phyloP scores from a whole-genome alignment of 2,797 vertebrate species.

The Steatocranus sp. region DNA sequence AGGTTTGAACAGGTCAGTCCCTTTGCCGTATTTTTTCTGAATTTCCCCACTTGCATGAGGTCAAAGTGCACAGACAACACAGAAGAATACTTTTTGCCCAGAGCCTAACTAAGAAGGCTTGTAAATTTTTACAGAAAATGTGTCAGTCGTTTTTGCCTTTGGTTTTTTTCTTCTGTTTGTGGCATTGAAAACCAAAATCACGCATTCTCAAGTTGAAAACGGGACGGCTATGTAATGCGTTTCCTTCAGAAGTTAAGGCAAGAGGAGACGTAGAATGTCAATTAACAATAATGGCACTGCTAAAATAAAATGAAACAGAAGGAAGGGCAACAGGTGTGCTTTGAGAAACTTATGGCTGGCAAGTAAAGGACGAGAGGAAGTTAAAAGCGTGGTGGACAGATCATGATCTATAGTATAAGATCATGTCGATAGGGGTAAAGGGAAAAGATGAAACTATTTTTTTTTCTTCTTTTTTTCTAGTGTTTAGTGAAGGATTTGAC shows the following conservation, averaged over 20 bases:
- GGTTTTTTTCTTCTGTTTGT: background rate
- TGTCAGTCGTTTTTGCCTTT: background rate
- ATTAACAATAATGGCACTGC: background rate
- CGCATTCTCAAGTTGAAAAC: background rate
- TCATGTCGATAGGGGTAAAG: background rate
- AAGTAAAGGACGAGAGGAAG: background rate
- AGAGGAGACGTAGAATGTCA: background rate
- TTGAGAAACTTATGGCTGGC: background rate
- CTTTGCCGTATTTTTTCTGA: background rate
- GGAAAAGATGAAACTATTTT: background rate
- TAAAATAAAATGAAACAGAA: background rate
- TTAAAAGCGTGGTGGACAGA: background rate
- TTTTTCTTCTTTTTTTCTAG: background rate
- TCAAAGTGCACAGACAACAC: slow-evolving; percentile 15
- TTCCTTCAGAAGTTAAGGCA: background rate
- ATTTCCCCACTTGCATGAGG: slow-evolving; percentile 1
- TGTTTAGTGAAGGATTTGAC: background rate
- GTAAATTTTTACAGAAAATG: slow-evolving; percentile 29
- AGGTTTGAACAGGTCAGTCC: background rate
- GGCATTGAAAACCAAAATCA: background rate
- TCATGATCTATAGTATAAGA: background rate
- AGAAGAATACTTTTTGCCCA: slow-evolving; percentile 10
- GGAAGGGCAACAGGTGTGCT: background rate
- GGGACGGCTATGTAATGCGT: background rate
- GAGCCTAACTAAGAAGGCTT: background rate